Evolutionary conservation across 2,797 vertebrate species (phyloP).

Genomic region (Emydoidea blandingii): DNA sequence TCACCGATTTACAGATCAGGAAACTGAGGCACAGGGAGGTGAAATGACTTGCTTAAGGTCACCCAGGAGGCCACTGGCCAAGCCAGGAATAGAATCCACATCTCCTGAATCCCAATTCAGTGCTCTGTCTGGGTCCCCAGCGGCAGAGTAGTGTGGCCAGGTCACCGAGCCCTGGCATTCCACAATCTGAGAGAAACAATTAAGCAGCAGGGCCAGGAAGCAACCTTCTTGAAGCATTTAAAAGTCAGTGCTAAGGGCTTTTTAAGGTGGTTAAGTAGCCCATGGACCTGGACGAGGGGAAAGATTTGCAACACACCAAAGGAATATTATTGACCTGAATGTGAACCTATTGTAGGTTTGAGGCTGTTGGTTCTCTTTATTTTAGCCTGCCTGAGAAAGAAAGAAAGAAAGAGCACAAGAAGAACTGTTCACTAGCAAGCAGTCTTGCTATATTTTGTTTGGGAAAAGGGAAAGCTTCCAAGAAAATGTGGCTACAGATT

Average conservation of each 20-base stretch:
- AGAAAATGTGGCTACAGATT: background rate
- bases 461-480: background rate
- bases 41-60: background rate
- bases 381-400: too few species aligned
- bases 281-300: background rate
- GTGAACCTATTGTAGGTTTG: background rate
- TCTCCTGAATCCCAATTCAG: background rate
- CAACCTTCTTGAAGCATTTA: background rate
- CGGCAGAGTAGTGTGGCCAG: background rate
- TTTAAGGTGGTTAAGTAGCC: background rate
- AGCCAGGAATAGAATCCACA: background rate
- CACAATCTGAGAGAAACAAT: background rate
- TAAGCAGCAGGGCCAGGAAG: background rate
- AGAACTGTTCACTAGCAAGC: background rate
- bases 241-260: background rate
- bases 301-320: background rate
- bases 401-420: background rate
- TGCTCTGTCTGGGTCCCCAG: background rate
- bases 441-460: background rate
- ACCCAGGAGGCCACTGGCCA: background rate
- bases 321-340: background rate
- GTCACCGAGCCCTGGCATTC: background rate
- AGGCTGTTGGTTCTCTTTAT: too few species aligned
- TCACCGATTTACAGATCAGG: background rate
- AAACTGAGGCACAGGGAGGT: background rate